Conservation (phyloP, 2,888 invertebrate species). For the Polyommatus iphigenia region DNA sequence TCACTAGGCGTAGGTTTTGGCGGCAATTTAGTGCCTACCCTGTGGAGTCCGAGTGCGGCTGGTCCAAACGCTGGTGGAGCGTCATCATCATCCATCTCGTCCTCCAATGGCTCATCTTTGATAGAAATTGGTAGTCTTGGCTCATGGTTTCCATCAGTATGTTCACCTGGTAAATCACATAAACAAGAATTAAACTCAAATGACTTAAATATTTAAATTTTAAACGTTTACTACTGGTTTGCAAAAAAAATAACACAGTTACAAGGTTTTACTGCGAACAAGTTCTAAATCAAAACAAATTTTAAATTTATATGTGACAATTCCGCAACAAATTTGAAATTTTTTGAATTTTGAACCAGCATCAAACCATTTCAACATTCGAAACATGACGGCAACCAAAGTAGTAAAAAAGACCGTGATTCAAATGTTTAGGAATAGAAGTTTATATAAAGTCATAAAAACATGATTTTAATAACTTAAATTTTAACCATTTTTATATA, state of each 20-base stretch:
- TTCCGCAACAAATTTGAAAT: constrained; percentile 72
- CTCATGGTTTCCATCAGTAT: constrained; percentile 56
- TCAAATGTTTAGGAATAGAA: constrained; percentile 40
- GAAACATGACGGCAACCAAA: constrained; percentile 43
- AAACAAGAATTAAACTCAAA: not conserved
- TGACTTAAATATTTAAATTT: not conserved
- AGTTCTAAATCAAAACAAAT: constrained; percentile 35
- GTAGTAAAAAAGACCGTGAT: constrained; percentile 40
- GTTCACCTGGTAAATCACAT: constrained; percentile 49
- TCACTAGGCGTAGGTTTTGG: constrained; percentile 86
- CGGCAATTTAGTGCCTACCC: constrained; percentile 88
- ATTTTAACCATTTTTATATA: constrained; percentile 52
- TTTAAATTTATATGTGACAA: constrained; percentile 53
- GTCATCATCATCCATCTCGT: constrained; percentile 83
- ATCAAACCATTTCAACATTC: constrained; percentile 43
- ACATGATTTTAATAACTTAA: constrained; percentile 27
- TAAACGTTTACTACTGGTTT: not conserved
- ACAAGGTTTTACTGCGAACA: constrained; percentile 38
- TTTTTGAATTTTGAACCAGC: constrained; percentile 78
- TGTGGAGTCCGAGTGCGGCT: constrained; percentile 88
- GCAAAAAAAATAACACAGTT: constrained; percentile 4
- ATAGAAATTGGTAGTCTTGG: constrained; percentile 60
- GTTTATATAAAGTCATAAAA: constrained; percentile 30
- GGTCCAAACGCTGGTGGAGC: constrained; percentile 87
- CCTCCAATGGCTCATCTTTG: constrained; percentile 82